Evolutionary conservation across 2,888 invertebrate genomes (phyloP).

Genomic region (Plebejus anna): DNA sequence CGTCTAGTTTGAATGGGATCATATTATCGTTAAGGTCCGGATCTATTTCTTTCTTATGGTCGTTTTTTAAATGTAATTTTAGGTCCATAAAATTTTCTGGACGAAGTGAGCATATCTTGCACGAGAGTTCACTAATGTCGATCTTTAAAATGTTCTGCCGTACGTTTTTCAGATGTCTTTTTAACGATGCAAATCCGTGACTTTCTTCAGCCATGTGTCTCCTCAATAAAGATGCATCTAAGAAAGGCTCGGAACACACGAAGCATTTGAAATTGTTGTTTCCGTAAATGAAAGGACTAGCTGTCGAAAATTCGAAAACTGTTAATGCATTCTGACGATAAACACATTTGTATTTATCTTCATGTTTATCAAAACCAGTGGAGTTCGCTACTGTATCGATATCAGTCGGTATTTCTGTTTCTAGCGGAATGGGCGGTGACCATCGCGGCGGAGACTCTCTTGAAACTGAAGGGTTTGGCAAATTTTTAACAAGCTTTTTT

Average conservation of each 20-base stretch:
- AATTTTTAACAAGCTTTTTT: constrained; percentile 48
- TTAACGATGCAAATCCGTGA: constrained; percentile 60
- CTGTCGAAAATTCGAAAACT: constrained; percentile 67
- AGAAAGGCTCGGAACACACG: constrained; percentile 64
- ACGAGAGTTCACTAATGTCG: constrained; percentile 60
- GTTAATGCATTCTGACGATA: constrained; percentile 62
- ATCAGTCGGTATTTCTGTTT: constrained; percentile 40
- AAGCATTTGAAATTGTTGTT: constrained; percentile 74
- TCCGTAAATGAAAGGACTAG: constrained; percentile 68
- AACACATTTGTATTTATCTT: constrained; percentile 48
- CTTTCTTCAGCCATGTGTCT: constrained; percentile 59
- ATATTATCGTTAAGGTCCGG: constrained; percentile 66
- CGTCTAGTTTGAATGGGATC: constrained; percentile 65
- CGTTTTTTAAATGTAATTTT: constrained; percentile 60
- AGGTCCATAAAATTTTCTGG: constrained; percentile 52
- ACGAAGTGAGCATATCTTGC: constrained; percentile 56
- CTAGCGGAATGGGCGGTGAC: constrained; percentile 51
- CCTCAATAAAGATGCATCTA: constrained; percentile 57
- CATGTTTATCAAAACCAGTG: constrained; percentile 30
- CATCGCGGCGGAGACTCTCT: constrained; percentile 52
- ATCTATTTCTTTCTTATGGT: constrained; percentile 60
- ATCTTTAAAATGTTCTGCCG: constrained; percentile 67
- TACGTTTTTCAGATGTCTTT: constrained; percentile 63
- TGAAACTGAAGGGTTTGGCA: constrained; percentile 36
- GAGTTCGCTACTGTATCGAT: constrained; percentile 30